phyloP scores from a whole-genome alignment of 2,888 invertebrate genomes.

The Nomada flava region DNA sequence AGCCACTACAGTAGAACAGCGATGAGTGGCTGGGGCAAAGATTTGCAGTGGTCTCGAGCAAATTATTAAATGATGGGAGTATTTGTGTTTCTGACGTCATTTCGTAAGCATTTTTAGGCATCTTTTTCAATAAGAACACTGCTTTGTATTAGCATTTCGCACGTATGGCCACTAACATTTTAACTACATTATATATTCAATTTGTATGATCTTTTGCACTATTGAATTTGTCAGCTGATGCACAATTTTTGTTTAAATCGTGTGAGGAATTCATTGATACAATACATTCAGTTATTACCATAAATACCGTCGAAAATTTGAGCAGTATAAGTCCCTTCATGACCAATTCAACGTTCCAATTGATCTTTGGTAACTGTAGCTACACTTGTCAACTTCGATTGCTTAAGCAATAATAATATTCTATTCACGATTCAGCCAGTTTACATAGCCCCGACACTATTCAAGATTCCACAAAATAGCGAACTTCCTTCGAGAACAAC shows the following conservation, averaged over 20 bases:
- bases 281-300: no score
- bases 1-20: constrained; percentile 20
- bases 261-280: no score
- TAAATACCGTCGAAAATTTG: background rate
- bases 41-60: constrained; percentile 64
- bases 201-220: no score
- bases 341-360: background rate
- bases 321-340: background rate
- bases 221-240: no score
- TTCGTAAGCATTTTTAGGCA: no score
- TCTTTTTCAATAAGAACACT: no score
- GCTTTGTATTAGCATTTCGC: no score
- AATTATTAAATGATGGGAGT: background rate
- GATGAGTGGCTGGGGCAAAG: constrained; percentile 48
- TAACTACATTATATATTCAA: no score
- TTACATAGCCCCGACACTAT: background rate
- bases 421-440: background rate
- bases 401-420: background rate
- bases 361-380: background rate
- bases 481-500: constrained; percentile 5
- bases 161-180: no score
- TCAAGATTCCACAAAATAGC: background rate
- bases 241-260: no score
- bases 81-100: no score
- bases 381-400: background rate